Evolutionary conservation across 1,140 invertebrate species (phyloP), one percentile per base, ranked within the genome.

Genomic region (Coelopa frigida): DNA sequence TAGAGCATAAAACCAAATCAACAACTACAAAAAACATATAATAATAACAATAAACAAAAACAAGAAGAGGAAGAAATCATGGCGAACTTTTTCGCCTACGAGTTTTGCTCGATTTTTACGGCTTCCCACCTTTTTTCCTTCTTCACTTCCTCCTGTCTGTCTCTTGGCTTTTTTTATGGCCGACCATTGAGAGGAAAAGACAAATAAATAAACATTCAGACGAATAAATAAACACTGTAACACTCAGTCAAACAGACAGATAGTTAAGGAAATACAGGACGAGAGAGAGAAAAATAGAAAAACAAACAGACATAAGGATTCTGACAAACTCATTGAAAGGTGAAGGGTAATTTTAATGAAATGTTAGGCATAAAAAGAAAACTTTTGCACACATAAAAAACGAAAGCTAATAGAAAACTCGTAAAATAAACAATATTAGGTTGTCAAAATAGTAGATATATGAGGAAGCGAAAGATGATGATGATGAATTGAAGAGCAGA

Each of bases 371-470:
- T 17, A 27, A 17, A 11, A 23, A 17, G 32, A 15, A 42, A 42
- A 12, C 32, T 42, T 42, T 42, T 24, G 32, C 40, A 42, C 32
- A n/a, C 21, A 29, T 20, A 6, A 42, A 42, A 42, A 39, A 39
- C 12, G 12, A 29, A 29, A 15, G 14, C 6, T 8, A 8, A 41
- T 15, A 27, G 31, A 39, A 41, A 27, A 4, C 11, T 0, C 11
- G 11, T 8, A 11, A 8, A 8, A 8, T 7, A 20, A 12, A 2
- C 17, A 38, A n/a, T n/a, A n/a, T 11, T 18, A 18, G 32, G 32
- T 42, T 42, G n/a, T 29, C 24, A 18, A 17, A 29, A 42, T 18
- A 42, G 40, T 11, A 42, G 32, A 42, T 29, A 17, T 27, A 22
- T 29, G 40, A 42, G 27, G 27, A 42, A 11, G 32, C 26, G 40